Conservation (phyloP, 1,140 invertebrate species). For the Adelges cooleyi region DNA sequence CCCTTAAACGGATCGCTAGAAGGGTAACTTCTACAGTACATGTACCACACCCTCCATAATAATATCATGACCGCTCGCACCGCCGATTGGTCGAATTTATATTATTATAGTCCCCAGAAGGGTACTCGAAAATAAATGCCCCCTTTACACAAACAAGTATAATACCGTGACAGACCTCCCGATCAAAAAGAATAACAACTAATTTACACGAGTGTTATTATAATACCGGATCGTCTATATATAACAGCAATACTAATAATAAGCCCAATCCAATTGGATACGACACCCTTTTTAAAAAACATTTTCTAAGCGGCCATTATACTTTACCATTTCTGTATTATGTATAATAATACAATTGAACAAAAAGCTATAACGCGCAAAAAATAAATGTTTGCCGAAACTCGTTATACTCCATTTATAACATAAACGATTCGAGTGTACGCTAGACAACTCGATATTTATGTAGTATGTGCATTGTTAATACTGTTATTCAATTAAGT, state of each 20-base stretch:
- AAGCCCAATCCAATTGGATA: slow-evolving; percentile 6
- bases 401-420: too few relatives aligned
- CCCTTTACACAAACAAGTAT: background rate
- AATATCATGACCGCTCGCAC: background rate
- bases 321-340: too few relatives aligned
- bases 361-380: too few relatives aligned
- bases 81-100: slow-evolving; percentile 14
- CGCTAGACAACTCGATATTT: too few relatives aligned
- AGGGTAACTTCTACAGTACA: background rate
- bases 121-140: slow-evolving; percentile 8
- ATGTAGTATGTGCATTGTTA: too few relatives aligned
- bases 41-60: too few relatives aligned
- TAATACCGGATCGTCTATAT: background rate
- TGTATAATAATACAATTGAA: too few relatives aligned
- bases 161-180: background rate
- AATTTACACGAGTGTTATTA: slow-evolving; percentile 26
- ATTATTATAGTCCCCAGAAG: slow-evolving; percentile 9
- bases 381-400: too few relatives aligned
- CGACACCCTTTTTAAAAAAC: background rate
- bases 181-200: slow-evolving; percentile 19
- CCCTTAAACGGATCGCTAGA: too few relatives aligned
- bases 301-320: too few relatives aligned
- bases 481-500: too few relatives aligned
- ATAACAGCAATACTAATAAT: background rate
- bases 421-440: too few relatives aligned